Conservation (phyloP, 2,888 invertebrate species). For the Crematogaster levior region DNA sequence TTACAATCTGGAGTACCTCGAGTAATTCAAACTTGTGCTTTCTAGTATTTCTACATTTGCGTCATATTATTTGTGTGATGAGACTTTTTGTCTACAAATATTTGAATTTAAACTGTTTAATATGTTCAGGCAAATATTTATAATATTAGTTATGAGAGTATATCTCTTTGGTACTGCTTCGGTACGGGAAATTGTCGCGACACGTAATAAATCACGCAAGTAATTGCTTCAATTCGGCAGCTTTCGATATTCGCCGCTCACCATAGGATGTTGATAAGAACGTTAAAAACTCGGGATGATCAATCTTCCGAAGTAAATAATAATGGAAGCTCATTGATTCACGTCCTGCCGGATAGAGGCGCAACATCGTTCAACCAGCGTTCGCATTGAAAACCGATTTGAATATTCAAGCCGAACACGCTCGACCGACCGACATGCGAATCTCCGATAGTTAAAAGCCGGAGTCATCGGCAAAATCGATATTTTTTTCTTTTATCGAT, state of each 20-base stretch:
- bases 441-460: conserved; percentile 43
- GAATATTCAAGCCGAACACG: conserved; percentile 70
- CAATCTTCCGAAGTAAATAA: conserved; percentile 68
- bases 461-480: conserved; percentile 37
- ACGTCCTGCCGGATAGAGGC: conserved; percentile 15
- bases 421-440: conserved; percentile 42
- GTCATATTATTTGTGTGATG: not conserved
- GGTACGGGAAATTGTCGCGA: conserved; percentile 53
- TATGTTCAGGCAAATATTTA: not conserved
- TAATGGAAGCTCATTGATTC: conserved; percentile 70
- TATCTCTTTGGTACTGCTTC: conserved; percentile 27
- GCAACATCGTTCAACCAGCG: conserved; percentile 57
- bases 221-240: conserved; percentile 50
- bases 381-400: conserved; percentile 60
- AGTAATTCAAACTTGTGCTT: not conserved
- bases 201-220: conserved; percentile 5
- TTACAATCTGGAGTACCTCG: not conserved
- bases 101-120: not conserved
- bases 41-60: not conserved
- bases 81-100: not conserved
- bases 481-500: conserved; percentile 8
- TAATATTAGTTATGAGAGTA: not conserved
- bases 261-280: conserved; percentile 39
- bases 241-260: conserved; percentile 59
- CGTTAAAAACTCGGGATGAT: conserved; percentile 56